Evolutionary conservation across 2,888 invertebrate species (phyloP).

Genomic region (Heliconius erato): DNA sequence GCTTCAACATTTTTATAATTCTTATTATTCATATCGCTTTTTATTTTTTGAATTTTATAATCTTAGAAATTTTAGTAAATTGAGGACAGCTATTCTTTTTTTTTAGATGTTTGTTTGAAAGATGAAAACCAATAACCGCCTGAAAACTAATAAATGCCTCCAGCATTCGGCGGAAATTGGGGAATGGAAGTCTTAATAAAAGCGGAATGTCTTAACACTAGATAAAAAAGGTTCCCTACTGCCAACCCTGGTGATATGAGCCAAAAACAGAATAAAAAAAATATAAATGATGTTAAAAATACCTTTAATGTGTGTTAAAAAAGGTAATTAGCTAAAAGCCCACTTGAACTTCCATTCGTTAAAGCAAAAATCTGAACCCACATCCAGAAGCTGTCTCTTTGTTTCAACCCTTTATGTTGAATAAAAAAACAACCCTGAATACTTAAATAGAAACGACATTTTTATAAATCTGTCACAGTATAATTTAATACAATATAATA

Average conservation of each 20-base stretch:
- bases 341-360: not conserved
- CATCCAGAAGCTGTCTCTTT: not conserved
- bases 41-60: not conserved
- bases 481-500: constrained; percentile 19
- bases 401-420: not conserved
- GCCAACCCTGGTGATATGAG: too few species aligned
- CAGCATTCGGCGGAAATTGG: too few species aligned
- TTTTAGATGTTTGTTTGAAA: not conserved
- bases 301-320: not conserved
- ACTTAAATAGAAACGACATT: constrained; percentile 6
- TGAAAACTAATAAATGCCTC: too few species aligned
- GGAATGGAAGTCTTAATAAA: too few species aligned
- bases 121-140: not conserved
- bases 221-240: too few species aligned
- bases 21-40: not conserved
- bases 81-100: not conserved
- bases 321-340: too few species aligned
- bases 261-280: too few species aligned
- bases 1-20: not conserved
- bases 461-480: constrained; percentile 32
- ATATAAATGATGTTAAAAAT: not conserved
- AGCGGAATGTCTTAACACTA: too few species aligned
- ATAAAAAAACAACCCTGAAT: constrained; percentile 26
- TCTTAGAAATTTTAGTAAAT: not conserved
- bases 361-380: not conserved